Evolutionary conservation across 2,113 vertebrate genomes (phyloP), one percentile per base, ranked within the genome.

Genomic region (Pterocles orientalis): DNA sequence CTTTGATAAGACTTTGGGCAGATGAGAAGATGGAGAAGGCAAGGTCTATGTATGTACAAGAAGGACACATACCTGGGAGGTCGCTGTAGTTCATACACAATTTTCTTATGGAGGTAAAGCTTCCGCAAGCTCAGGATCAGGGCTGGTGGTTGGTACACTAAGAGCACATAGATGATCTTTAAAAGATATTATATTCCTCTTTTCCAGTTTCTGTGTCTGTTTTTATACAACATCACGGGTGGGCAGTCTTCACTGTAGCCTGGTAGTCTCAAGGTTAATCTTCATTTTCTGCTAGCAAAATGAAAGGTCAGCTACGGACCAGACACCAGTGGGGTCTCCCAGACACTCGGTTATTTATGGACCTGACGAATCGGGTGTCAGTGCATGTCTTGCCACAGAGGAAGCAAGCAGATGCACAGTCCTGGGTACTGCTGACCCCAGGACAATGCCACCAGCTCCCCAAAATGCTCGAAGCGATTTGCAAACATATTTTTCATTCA

Each of bases 251-350:
- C 89, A 61, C 21, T 7, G 23, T 4, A 68, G 64, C 26, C 80
- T 78, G 76, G 68, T 64, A 64, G 81, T 88, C 82, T 86, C 58
- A 68, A 92, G 76, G 60, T 84, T 78, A 78, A 83, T 34, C 72
- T 78, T 48, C 1, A 1, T 60, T 64, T 95, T 88, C 85, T 88
- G 76, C 48, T 28, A 78, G 72, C 28, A 70, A 78, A 82, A 69
- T 7, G 18, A 88, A 93, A 93, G 60, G 53, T 78, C 64, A 85
- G 71, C 71, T 50, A 26, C 0, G 1, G 68, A 85, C 10, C 43
- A 78, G 76, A 39, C 64, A 88, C 33, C 69, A 94, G 62, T 2
- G 47, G 64, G 26, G 28, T 34, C 57, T 81, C 68, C 79, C 81
- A 82, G 72, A 36, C 6, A 10, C 31, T 60, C 5, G 2, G 9